These are phyloP conservation scores for Vombatus ursinus DNA, from an alignment of 2,113 vertebrate genomes.

Conservation along the genomic window DNA sequence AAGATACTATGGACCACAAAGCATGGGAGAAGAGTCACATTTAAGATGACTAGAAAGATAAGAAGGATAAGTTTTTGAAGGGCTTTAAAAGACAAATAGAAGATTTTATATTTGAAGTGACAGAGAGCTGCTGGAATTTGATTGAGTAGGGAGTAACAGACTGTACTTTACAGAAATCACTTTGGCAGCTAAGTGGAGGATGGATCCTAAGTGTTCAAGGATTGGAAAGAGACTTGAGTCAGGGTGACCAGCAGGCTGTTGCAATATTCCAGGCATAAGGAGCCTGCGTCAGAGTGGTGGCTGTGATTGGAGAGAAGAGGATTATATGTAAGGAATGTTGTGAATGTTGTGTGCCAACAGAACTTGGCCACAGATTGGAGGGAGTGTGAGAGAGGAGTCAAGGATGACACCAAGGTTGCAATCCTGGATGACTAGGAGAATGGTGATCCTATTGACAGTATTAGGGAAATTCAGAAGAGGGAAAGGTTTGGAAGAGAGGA, in stretches of 20 bases:
- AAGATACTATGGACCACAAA: background rate
- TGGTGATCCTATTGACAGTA: background rate
- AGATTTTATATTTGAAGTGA: background rate
- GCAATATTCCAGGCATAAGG: background rate
- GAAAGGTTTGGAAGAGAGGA: background rate
- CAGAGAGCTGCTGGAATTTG: background rate
- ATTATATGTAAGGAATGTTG: too few relatives aligned
- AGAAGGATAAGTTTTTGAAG: background rate
- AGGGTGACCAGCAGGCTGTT: background rate
- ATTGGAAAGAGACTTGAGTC: background rate
- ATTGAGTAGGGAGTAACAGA: background rate
- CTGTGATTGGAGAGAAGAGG: too few relatives aligned
- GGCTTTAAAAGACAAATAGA: background rate
- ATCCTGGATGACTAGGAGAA: background rate
- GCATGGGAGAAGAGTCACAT: background rate
- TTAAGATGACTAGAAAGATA: background rate
- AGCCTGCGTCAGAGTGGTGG: background rate
- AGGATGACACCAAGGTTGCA: too few relatives aligned
- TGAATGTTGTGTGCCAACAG: too few relatives aligned
- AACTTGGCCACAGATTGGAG: too few relatives aligned
- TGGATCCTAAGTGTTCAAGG: too few relatives aligned
- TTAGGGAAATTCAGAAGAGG: background rate
- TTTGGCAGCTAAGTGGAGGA: background rate
- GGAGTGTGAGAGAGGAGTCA: too few relatives aligned
- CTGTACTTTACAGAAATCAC: background rate